Percentiles rank a stretch among this genome's conserved stretches.
phyloP scores from a whole-genome alignment of 1,140 invertebrate genomes.

The Dolichoris vasculosae region DNA sequence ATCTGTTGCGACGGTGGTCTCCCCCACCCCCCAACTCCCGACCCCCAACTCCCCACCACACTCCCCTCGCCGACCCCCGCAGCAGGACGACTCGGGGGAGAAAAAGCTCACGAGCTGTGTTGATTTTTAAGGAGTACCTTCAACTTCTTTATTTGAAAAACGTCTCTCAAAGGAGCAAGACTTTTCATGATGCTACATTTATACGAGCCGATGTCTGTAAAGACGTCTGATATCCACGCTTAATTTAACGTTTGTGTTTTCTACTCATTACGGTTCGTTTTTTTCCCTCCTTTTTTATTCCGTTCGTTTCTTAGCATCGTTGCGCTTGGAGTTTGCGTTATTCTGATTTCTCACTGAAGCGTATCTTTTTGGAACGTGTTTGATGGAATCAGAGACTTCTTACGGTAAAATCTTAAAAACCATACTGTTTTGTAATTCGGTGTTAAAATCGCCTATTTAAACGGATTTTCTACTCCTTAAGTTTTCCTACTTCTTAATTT shows the following conservation, averaged over 20 bases:
- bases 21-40: background rate
- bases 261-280: slow-evolving; percentile 31
- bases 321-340: background rate
- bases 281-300: background rate
- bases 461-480: background rate
- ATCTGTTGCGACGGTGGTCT: slow-evolving; percentile 59
- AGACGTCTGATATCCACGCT: slow-evolving; percentile 54
- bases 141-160: slow-evolving; percentile 57
- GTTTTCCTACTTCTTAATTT: background rate
- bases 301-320: background rate
- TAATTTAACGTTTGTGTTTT: slow-evolving; percentile 56
- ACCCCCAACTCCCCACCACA: too few species aligned
- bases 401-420: background rate
- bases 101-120: slow-evolving; percentile 14
- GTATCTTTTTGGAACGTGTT: background rate
- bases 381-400: too few species aligned
- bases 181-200: background rate
- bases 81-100: background rate
- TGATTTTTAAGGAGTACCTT: slow-evolving; percentile 47
- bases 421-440: background rate
- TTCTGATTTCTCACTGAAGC: background rate
- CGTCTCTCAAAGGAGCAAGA: slow-evolving; percentile 57
- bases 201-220: slow-evolving; percentile 44
- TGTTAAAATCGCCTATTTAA: background rate
- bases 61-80: background rate